These are phyloP conservation scores for Sebastiscus albofasciatus DNA, from an alignment of 2,797 vertebrate genomes.

Conservation along the genomic window DNA sequence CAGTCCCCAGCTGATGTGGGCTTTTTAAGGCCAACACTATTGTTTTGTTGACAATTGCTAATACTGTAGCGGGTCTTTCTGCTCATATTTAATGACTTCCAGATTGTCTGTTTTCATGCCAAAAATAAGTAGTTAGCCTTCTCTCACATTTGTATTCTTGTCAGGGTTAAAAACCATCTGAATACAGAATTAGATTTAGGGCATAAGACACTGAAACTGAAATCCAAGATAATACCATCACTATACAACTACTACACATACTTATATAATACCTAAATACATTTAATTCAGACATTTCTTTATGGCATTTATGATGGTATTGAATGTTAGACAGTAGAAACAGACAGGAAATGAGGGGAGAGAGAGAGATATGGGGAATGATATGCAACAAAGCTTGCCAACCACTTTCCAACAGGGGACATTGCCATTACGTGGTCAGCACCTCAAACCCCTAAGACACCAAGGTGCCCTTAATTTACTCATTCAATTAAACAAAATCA, in stretches of 20 bases:
- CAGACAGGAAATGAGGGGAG: neutral
- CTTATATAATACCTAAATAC: neutral
- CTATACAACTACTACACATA: neutral
- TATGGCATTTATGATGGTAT: neutral
- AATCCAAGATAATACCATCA: neutral
- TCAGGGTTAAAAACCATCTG: conserved; percentile 3
- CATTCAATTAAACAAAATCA: neutral
- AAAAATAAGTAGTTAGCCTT: conserved; percentile 1
- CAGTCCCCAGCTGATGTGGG: conserved; percentile 8
- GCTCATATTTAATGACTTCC: conserved; percentile 20
- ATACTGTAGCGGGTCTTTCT: conserved; percentile 19
- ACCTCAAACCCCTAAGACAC: neutral
- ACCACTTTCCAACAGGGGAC: neutral
- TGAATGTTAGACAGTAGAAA: neutral
- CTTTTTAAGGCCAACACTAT: conserved; percentile 9
- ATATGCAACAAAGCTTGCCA: neutral
- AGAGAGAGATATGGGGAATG: neutral
- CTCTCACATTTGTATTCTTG: conserved; percentile 10
- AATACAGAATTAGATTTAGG: conserved; percentile 14
- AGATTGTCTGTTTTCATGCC: conserved; percentile 9
- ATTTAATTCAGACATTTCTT: neutral
- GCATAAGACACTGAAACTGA: neutral
- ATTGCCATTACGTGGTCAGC: neutral
- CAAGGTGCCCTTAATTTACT: neutral
- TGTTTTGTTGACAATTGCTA: conserved; percentile 48